These are phyloP conservation scores for Abramis brama DNA, from an alignment of 2,113 vertebrate species.

Conservation along the genomic window DNA sequence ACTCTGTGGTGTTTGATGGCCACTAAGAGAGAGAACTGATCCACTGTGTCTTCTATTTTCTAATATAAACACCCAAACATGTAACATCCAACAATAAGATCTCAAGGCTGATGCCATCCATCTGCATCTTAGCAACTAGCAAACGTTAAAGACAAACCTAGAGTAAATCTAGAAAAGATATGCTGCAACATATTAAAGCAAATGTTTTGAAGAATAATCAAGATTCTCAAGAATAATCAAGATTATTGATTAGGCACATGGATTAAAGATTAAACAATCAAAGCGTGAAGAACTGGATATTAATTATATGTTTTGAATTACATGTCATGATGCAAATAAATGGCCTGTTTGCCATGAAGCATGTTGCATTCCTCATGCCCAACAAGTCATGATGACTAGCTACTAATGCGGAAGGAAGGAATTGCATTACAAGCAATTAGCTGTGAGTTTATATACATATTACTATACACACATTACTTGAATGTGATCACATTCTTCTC, in stretches of 20 bases:
- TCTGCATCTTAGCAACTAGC: neutral
- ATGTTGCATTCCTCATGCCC: no score
- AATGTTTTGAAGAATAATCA: neutral
- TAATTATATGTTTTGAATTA: neutral
- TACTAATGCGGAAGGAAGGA: neutral
- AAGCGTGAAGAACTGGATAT: neutral
- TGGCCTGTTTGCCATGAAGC: neutral
- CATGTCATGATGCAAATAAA: neutral
- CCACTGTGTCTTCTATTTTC: neutral
- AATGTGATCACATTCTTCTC: slow-evolving; percentile 42
- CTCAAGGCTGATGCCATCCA: neutral
- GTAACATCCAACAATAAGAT: neutral
- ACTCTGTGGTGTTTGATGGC: neutral
- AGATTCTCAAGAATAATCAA: neutral
- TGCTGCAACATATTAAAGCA: neutral
- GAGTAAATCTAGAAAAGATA: neutral
- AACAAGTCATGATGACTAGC: neutral
- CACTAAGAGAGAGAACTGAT: neutral
- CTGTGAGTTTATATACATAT: neutral
- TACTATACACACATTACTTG: neutral
- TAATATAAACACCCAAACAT: neutral
- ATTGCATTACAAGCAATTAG: slow-evolving; percentile 1
- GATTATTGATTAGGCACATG: neutral
- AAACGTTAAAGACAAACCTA: neutral
- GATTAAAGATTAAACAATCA: neutral